Percentiles rank a stretch among this genome's conserved stretches.
These are phyloP conservation scores for Leptinotarsa undecemlineata DNA, from an alignment of 1,140 invertebrate genomes.

Conservation along the genomic window DNA sequence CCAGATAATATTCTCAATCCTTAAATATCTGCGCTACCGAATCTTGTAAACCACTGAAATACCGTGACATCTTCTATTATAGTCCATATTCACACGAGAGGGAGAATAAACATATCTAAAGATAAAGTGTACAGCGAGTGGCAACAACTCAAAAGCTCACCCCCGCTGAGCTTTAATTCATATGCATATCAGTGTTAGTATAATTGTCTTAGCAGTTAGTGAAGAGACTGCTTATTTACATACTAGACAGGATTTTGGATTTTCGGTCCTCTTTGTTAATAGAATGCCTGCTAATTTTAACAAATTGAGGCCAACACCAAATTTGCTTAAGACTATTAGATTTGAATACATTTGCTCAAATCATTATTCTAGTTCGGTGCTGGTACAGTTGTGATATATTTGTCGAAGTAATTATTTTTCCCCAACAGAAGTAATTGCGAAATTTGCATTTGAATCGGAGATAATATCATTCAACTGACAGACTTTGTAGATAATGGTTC, in stretches of 20 bases:
- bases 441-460: no score
- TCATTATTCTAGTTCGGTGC: neutral
- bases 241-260: conserved; percentile 22
- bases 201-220: conserved; percentile 22
- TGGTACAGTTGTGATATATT: conserved; percentile 16
- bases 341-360: conserved; percentile 19
- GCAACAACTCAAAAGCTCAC: conserved; percentile 13
- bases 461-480: no score
- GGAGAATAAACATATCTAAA: neutral
- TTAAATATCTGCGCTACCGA: neutral
- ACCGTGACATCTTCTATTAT: neutral
- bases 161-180: conserved; percentile 19
- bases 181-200: conserved; percentile 25
- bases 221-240: conserved; percentile 24
- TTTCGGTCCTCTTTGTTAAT: conserved; percentile 14
- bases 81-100: neutral
- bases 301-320: conserved; percentile 20
- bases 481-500: no score
- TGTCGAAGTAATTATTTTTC: conserved; percentile 17
- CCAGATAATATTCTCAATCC: neutral
- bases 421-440: neutral
- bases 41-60: conserved; percentile 8
- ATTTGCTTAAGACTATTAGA: conserved; percentile 25
- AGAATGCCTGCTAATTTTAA: conserved; percentile 22
- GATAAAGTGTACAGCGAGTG: conserved; percentile 13